Conservation (phyloP, 1,140 invertebrate species). For the Ostrea denselamellosa region DNA sequence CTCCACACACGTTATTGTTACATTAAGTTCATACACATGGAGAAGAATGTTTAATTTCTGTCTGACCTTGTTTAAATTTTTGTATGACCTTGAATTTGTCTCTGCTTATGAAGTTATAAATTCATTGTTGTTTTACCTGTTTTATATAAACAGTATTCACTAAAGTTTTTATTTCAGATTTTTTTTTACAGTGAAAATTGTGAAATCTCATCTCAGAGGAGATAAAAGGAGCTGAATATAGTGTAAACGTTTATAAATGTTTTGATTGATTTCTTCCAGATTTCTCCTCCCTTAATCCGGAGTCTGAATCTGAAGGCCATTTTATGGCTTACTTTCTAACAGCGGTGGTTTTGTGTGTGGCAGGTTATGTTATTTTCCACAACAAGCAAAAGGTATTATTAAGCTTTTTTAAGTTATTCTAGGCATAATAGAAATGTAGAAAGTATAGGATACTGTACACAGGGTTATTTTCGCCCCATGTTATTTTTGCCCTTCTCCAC, state of each 20-base stretch:
- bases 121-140: too few species aligned
- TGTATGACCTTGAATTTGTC: neutral
- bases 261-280: neutral
- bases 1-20: too few species aligned
- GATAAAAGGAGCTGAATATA: neutral
- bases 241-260: too few species aligned
- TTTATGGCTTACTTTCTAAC: constrained; percentile 85
- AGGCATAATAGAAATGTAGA: too few species aligned
- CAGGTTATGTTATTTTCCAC: constrained; percentile 84
- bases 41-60: neutral
- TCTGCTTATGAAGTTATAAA: too few species aligned
- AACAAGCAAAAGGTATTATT: constrained; percentile 84
- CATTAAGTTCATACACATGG: too few species aligned
- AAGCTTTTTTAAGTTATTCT: too few species aligned
- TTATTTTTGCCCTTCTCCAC: too few species aligned
- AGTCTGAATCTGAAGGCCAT: constrained; percentile 71
- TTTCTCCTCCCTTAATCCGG: neutral
- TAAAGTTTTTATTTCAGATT: neutral
- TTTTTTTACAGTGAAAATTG: neutral
- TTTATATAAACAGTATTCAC: neutral
- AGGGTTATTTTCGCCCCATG: too few species aligned
- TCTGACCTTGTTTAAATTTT: too few species aligned
- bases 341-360: constrained; percentile 82
- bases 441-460: too few species aligned
- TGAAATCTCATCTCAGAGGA: neutral